Base-by-base conservation (phyloP, 2,113 vertebrate species). In the Natator depressus region DNA sequence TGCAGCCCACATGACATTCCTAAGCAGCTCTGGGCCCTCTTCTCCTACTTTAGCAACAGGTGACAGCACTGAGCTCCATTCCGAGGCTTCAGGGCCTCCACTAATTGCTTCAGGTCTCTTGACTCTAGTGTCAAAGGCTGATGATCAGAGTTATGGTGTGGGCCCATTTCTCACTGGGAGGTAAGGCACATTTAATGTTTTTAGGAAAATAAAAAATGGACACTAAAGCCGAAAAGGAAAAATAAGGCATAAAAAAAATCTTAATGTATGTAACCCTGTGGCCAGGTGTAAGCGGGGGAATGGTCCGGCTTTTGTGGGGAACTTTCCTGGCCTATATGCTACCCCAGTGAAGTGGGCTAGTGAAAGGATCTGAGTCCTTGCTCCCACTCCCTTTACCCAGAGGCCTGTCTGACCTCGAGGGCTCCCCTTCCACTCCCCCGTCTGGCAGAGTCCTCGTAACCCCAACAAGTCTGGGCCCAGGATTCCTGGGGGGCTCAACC, bases 181-280 rank as follows among this genome's bases (percentile, higher is more conserved):
- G 10, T 76, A 11, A 5, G 81, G 62, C 46, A 85, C 12, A 50
- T 1, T 24, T 10, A 53, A 79, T 86, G 17, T 62, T 92, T 90
- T 31, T 19, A 79, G n/a, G 82, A 86, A 88, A 76, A 84, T 1
- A 29, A 80, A 47, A 2, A 50, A 80, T 10, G 19, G 10, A 38
- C 24, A 20, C 42, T 24, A 6, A 55, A 2, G 14, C 0, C 1
- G 22, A 1, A 38, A 13, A 49, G 4, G 14, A 2, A 31, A 50
- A 57, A 53, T 20, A 31, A 5, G 79, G 2, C 2, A n/a, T 31
- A 24, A 88, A 1, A 6, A 88, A 79, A 53, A 85, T 65, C 8
- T 19, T 19, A 19, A 19, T 19, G 17, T 9, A n/a, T 8, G 8
- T 69, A 69, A 69, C 62, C n/a, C 35, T n/a, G 4, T 69, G 31